These are phyloP conservation scores for Anableps anableps DNA, from an alignment of 2,797 vertebrate species.

Conservation along the genomic window DNA sequence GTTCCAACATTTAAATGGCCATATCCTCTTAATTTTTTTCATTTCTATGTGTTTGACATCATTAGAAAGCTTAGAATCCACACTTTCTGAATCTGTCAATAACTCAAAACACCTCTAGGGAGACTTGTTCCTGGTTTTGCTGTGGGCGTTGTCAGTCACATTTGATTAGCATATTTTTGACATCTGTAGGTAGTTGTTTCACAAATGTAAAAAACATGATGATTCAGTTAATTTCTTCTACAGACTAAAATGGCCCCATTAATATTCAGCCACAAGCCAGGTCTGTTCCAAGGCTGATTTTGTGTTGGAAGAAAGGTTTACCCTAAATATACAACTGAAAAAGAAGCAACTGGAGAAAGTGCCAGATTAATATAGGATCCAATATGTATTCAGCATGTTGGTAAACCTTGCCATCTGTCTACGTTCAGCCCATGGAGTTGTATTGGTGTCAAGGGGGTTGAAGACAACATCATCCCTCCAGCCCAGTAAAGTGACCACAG, in stretches of 20 bases:
- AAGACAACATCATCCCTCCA: background rate
- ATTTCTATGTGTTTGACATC: too few species aligned
- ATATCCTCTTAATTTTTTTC: too few species aligned
- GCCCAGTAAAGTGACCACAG: background rate
- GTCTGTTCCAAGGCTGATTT: background rate
- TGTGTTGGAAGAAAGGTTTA: background rate
- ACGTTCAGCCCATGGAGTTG: background rate
- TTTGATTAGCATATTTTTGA: too few species aligned
- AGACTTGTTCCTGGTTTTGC: too few species aligned
- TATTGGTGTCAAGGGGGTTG: background rate
- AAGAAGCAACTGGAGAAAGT: conserved; percentile 1
- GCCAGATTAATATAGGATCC: background rate
- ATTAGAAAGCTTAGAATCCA: too few species aligned
- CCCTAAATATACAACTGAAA: background rate
- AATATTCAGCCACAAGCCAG: background rate
- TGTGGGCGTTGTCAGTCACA: too few species aligned
- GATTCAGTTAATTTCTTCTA: background rate
- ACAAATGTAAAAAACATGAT: too few species aligned
- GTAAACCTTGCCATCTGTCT: too few species aligned
- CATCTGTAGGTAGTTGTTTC: too few species aligned
- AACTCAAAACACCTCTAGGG: too few species aligned
- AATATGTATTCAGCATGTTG: background rate
- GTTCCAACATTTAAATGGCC: too few species aligned
- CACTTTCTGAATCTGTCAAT: too few species aligned
- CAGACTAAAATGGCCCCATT: background rate